Conservation (phyloP, 2,888 invertebrate genomes). For the Lepas anatifera region DNA sequence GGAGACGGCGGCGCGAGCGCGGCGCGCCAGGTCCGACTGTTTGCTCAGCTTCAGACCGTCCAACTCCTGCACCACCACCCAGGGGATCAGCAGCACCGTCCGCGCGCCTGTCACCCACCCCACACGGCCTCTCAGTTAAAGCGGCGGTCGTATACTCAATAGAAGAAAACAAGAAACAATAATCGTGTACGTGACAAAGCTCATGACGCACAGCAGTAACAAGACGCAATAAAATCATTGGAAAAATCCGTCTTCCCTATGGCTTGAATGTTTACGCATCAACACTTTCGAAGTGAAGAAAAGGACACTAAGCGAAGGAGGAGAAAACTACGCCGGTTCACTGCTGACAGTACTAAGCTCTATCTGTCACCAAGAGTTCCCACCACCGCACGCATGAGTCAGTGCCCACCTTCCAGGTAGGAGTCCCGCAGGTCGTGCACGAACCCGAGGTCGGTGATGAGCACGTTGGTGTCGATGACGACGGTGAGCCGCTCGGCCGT, state of each 20-base stretch:
- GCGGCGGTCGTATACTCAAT: too few relatives aligned
- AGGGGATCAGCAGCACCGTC: neutral
- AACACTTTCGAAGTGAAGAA: too few relatives aligned
- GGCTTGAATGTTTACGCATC: too few relatives aligned
- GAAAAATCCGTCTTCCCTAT: too few relatives aligned
- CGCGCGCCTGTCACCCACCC: neutral
- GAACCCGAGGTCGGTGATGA: neutral
- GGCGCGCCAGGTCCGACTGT: neutral
- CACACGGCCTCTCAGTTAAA: too few relatives aligned
- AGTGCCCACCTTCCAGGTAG: neutral
- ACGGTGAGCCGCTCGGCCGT: neutral
- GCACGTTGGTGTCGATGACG: neutral
- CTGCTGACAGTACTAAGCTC: too few relatives aligned
- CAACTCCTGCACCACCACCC: conserved; percentile 5
- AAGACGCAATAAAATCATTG: too few relatives aligned
- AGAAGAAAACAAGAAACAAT: too few relatives aligned
- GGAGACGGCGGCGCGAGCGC: neutral
- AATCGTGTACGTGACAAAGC: too few relatives aligned
- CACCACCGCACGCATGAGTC: neutral
- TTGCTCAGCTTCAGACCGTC: neutral
- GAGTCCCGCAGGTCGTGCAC: neutral
- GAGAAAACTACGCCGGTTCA: too few relatives aligned
- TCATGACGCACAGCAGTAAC: neutral
- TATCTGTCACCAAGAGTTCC: too few relatives aligned
- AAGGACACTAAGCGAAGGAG: too few relatives aligned